Conservation (phyloP, 2,888 invertebrate genomes). For the Perizoma affinitatum region DNA sequence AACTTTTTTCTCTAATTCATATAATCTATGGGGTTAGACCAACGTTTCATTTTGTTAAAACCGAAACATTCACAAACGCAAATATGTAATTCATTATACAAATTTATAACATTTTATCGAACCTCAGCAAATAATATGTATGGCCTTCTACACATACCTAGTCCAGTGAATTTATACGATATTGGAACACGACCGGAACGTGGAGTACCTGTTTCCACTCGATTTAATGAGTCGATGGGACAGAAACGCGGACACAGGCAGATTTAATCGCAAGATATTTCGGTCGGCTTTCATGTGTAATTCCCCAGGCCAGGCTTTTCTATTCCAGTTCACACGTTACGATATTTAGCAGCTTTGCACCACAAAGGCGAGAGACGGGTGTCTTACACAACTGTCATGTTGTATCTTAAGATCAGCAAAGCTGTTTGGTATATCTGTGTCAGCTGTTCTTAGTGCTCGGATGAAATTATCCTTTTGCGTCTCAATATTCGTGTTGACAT, state of each 20-base stretch:
- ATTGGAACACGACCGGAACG: slow-evolving; percentile 56
- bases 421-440: slow-evolving; percentile 12
- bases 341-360: slow-evolving; percentile 26
- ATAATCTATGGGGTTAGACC: no score
- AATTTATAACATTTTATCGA: no score
- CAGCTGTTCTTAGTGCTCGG: slow-evolving; percentile 14
- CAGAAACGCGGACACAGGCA: slow-evolving; percentile 65
- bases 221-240: slow-evolving; percentile 72
- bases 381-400: slow-evolving; percentile 2
- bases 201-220: slow-evolving; percentile 62
- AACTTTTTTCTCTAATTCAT: no score
- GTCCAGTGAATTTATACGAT: slow-evolving; percentile 54
- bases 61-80: slow-evolving; percentile 1
- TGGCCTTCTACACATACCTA: slow-evolving; percentile 33
- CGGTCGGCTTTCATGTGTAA: slow-evolving; percentile 68
- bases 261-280: slow-evolving; percentile 74
- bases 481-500: background rate
- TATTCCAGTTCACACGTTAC: slow-evolving; percentile 27
- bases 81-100: background rate
- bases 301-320: slow-evolving; percentile 50
- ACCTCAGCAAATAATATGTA: no score
- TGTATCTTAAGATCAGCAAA: slow-evolving; percentile 9
- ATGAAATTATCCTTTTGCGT: slow-evolving; percentile 6
- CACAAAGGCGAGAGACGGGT: slow-evolving; percentile 14
- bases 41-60: slow-evolving; percentile 5